A percentile compares a stretch with the other conserved stretches of the same genome.
These are phyloP conservation scores for Sphaerophoria rueppellii DNA, from an alignment of 2,888 invertebrate species.

Conservation along the genomic window DNA sequence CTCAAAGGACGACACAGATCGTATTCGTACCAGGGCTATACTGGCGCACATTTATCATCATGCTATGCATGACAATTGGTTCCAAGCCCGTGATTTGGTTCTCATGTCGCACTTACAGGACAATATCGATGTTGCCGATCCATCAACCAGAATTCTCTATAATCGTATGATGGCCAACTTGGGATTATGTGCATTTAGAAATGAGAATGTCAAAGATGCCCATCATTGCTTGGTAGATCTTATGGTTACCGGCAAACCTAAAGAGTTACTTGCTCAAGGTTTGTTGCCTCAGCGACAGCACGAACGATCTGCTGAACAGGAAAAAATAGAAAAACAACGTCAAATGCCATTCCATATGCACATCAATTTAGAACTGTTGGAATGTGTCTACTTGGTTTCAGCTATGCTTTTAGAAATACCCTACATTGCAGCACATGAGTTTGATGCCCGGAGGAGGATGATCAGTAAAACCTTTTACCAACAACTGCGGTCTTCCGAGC, in stretches of 20 bases:
- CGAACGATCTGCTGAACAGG: conserved; percentile 98
- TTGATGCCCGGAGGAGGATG: conserved; percentile 97
- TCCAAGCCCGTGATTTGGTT: conserved; percentile 94
- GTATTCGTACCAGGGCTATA: conserved; percentile 97
- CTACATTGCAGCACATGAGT: conserved; percentile 99
- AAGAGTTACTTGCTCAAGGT: conserved; percentile 97
- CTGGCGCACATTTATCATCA: conserved; percentile 99
- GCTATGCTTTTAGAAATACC: conserved; percentile 99
- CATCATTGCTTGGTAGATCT: conserved; percentile 98
- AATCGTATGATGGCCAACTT: conserved; percentile 99
- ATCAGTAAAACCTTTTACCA: conserved; percentile 99
- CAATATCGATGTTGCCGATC: conserved; percentile 98
- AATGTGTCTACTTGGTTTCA: conserved; percentile 99
- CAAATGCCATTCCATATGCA: conserved; percentile 99
- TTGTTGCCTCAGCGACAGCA: conserved; percentile 93
- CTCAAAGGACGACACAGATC: conserved; percentile 95
- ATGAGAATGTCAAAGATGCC: conserved; percentile 98
- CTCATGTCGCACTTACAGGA: conserved; percentile 98
- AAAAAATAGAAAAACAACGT: conserved; percentile 97
- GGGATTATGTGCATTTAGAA: conserved; percentile 98
- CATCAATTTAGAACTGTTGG: conserved; percentile 98
- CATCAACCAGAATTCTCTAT: conserved; percentile 98
- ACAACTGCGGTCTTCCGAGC: conserved; percentile 96
- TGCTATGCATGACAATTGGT: conserved; percentile 98
- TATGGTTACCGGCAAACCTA: conserved; percentile 99